Evolutionary conservation across 1,140 invertebrate genomes (phyloP), one percentile per base, ranked within the genome.

Genomic region (Euschistus heros): DNA sequence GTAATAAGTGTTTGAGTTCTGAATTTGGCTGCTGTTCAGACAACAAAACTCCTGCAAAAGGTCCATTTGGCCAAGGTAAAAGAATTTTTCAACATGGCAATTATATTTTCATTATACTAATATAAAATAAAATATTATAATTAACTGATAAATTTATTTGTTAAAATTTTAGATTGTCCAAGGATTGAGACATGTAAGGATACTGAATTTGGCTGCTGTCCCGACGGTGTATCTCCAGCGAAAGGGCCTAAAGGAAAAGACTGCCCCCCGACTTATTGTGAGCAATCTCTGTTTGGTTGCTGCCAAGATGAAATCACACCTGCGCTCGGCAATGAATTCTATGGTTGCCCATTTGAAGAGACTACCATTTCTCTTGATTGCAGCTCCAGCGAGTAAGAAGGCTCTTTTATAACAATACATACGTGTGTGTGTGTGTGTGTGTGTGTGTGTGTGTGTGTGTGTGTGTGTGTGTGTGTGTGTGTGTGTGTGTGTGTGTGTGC

Each of bases 11-110:
- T 71, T 78, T 81, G 18, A 82, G 80, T 24, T 81, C 85, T 15
- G 75, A 83, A 68, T 95, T 87, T 73, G 93, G 93, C 15, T 97
- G 94, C 73, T 97, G 95, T 76, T 86, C 85, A 18, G 94, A 97
- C 75, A 86, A 85, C 18, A 82, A 84, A 66, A 92, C 90, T 6
- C 71, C 82, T 6, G 92, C 94, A 26, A 75, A 81, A 71, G 95
- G 94, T 71, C 89, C 91, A 27, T 95, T 94, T 70, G 83, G 86
- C 66, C 81, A 87, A 80, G 92, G 85, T 79, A 72, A 37, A 22
- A 26, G 2, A 54, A 54, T 54, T 1, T 20, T 54, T 54, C 18
- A 54, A 22, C 13, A 17, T 8, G 1, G 7, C 6, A 54, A 14
- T 54, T 17, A 15, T 20, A 7, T 54, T 22, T 54, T 8, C n/a